phyloP scores from a whole-genome alignment of 2,888 invertebrate species.

The Mantis religiosa region DNA sequence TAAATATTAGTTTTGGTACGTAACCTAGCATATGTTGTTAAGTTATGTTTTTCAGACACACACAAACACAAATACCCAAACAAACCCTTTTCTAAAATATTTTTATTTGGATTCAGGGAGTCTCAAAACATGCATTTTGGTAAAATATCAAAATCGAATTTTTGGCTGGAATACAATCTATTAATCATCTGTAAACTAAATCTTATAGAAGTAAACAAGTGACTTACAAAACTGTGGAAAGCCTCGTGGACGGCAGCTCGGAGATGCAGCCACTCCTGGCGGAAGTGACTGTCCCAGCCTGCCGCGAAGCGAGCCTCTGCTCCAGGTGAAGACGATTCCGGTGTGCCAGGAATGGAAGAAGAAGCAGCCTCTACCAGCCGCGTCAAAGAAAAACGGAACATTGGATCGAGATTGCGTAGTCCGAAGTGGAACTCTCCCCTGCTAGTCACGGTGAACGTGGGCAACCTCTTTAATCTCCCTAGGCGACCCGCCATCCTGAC shows the following conservation, averaged over 20 bases:
- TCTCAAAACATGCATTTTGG: no score
- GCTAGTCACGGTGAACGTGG: constrained; percentile 23
- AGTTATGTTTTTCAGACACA: no score
- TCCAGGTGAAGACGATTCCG: constrained; percentile 8
- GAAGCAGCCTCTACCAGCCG: constrained; percentile 21
- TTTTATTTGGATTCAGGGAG: no score
- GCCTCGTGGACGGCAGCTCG: constrained; percentile 11
- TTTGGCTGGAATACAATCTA: no score
- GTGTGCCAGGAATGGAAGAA: background rate
- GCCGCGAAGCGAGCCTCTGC: constrained; percentile 16
- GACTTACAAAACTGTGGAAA: constrained; percentile 16
- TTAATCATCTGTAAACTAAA: no score
- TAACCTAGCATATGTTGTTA: no score
- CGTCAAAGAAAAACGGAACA: constrained; percentile 26
- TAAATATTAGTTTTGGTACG: no score
- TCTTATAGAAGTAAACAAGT: background rate
- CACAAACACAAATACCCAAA: no score
- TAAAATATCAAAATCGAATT: no score
- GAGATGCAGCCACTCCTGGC: constrained; percentile 22
- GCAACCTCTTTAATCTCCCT: constrained; percentile 22
- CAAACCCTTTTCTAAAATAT: no score
- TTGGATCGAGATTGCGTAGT: constrained; percentile 20
- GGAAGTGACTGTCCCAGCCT: constrained; percentile 20
- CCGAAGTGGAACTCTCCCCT: constrained; percentile 11
- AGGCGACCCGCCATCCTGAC: background rate